A percentile compares a stretch with the other conserved stretches of the same genome.
Conservation (phyloP, 2,797 vertebrate genomes). For the Prunella strophiata region DNA sequence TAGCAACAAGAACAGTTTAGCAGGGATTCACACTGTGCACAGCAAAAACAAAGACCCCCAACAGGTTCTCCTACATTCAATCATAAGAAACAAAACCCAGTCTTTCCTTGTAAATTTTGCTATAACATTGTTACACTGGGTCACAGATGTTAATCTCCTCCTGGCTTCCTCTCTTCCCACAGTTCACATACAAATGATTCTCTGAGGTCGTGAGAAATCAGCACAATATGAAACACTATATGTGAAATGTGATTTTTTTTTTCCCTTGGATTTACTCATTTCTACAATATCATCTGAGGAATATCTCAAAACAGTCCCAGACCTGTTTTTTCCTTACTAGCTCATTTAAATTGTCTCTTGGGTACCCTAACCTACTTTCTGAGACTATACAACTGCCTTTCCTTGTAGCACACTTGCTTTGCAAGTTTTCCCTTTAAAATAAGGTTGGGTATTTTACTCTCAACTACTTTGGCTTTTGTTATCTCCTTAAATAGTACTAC, state of each 20-base stretch:
- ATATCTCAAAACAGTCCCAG: not conserved
- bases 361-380: constrained; percentile 56
- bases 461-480: constrained; percentile 14
- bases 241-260: not conserved
- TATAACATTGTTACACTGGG: not conserved
- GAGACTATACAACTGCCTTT: not conserved
- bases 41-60: not conserved
- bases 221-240: not conserved
- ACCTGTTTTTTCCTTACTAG: constrained; percentile 30
- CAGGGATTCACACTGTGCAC: fast-evolving
- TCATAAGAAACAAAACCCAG: not conserved
- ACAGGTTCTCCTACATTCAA: not conserved
- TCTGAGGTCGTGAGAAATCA: not conserved
- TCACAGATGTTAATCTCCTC: not conserved
- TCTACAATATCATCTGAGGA: not conserved
- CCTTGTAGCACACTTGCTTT: not conserved
- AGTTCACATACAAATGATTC: not conserved
- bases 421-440: constrained; percentile 3
- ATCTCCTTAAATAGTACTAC: constrained; percentile 25
- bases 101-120: not conserved
- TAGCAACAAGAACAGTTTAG: not conserved
- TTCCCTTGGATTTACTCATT: constrained; percentile 15
- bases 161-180: not conserved
- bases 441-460: constrained; percentile 26
- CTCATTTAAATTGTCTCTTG: constrained; percentile 42